phyloP scores from a whole-genome alignment of 1,140 invertebrate species.

The Aphis craccivora region DNA sequence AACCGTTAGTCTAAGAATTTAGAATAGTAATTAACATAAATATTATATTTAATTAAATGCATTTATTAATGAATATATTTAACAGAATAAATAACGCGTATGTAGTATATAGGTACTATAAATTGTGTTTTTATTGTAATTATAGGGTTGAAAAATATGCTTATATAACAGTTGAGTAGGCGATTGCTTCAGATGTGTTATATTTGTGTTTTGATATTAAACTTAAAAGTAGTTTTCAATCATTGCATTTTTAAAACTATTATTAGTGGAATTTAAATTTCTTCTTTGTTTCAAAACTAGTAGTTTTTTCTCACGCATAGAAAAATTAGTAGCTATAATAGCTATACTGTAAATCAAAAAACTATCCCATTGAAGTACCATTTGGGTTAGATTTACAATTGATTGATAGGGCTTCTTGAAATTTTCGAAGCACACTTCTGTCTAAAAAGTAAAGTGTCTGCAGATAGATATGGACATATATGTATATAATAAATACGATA shows the following conservation, averaged over 20 bases:
- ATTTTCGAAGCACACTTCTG: no score
- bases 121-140: neutral
- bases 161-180: no score
- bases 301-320: no score
- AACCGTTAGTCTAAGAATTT: neutral
- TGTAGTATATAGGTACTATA: no score
- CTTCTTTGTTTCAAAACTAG: no score
- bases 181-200: constrained; percentile 61
- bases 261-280: neutral
- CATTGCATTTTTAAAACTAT: neutral
- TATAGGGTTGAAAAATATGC: neutral
- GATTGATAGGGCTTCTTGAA: neutral
- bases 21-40: neutral
- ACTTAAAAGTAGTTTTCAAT: neutral
- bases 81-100: neutral
- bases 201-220: neutral
- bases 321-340: no score
- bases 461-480: neutral
- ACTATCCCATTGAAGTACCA: no score
- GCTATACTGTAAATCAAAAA: no score
- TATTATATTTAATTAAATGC: neutral
- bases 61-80: neutral
- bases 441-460: no score
- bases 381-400: no score
- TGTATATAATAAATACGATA: neutral